phyloP scores from a whole-genome alignment of 2,888 invertebrate genomes.

The Saturnia pavonia region DNA sequence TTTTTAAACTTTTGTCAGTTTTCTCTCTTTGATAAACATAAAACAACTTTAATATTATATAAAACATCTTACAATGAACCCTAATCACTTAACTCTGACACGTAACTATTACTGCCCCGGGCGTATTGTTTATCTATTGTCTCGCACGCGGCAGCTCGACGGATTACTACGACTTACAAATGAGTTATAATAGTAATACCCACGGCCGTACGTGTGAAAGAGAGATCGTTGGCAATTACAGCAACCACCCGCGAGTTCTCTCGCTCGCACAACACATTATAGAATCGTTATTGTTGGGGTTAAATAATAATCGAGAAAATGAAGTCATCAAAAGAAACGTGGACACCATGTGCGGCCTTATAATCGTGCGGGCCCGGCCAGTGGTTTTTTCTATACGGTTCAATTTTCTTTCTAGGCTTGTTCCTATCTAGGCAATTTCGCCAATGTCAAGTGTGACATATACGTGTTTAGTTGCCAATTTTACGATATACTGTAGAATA shows the following conservation, averaged over 20 bases:
- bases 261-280: constrained; percentile 44
- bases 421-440: no score
- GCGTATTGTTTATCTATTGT: constrained; percentile 35
- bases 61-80: constrained; percentile 17
- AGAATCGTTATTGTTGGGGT: constrained; percentile 29
- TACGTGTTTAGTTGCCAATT: no score
- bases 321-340: constrained; percentile 65
- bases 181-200: constrained; percentile 33
- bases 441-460: no score
- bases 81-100: constrained; percentile 28
- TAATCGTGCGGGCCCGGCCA: neutral
- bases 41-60: neutral
- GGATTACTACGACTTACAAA: constrained; percentile 33
- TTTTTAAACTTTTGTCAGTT: neutral
- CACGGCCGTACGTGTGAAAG: constrained; percentile 17
- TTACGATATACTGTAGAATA: no score
- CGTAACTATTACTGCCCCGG: constrained; percentile 29
- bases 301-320: constrained; percentile 66
- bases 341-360: neutral
- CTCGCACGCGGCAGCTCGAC: constrained; percentile 29
- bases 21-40: neutral
- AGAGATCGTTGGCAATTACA: constrained; percentile 55
- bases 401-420: no score
- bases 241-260: constrained; percentile 69
- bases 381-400: neutral